These are phyloP conservation scores for Tapirus terrestris DNA, from an alignment of 2,113 vertebrate species.

Conservation along the genomic window DNA sequence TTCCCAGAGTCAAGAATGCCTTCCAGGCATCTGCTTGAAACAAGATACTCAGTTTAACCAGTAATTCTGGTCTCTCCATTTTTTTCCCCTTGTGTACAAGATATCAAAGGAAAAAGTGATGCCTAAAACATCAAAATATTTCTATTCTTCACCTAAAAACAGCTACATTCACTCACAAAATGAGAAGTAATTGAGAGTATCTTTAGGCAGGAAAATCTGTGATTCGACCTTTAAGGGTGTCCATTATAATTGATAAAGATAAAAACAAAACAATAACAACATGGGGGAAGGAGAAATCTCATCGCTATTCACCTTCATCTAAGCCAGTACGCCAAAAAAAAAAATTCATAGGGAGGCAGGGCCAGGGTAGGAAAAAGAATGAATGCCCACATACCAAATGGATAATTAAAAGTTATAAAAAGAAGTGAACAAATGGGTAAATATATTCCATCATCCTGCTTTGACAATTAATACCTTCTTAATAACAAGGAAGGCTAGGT, in stretches of 20 bases:
- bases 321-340: not conserved
- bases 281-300: accelerated
- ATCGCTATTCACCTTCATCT: not conserved
- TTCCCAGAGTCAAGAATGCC: not conserved
- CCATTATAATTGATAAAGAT: not conserved
- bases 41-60: constrained; percentile 35
- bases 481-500: not conserved
- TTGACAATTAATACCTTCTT: not conserved
- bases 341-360: not conserved
- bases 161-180: constrained; percentile 13
- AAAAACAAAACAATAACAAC: not conserved
- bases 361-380: not conserved
- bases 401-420: not conserved
- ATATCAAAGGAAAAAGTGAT: not conserved
- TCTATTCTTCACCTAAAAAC: constrained; percentile 35
- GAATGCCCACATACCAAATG: not conserved
- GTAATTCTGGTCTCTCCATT: constrained; percentile 62
- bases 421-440: not conserved
- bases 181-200: not conserved
- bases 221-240: not conserved
- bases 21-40: constrained; percentile 44
- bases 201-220: not conserved
- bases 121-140: not conserved
- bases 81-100: not conserved
- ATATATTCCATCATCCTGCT: not conserved